Percentiles rank a stretch among this genome's conserved stretches.
Conservation (phyloP, 2,888 invertebrate species). For the Cryptus armator region DNA sequence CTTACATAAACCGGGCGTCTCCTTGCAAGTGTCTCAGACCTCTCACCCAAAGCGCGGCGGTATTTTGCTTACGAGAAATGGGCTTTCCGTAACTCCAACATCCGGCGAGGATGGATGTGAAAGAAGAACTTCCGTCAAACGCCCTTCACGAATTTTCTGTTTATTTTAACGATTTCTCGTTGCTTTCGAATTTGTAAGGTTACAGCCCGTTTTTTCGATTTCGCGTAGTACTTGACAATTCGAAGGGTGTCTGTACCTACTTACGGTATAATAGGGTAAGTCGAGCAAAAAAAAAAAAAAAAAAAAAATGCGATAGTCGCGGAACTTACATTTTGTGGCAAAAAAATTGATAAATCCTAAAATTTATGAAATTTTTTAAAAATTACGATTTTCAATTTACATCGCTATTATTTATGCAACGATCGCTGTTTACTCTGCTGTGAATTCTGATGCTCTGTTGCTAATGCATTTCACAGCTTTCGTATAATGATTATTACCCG, state of each 20-base stretch:
- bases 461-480: neutral
- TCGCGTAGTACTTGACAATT: neutral
- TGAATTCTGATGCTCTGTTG: no score
- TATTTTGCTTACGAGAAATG: conserved; percentile 30
- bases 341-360: no score
- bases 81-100: conserved; percentile 20
- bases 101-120: neutral
- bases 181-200: neutral
- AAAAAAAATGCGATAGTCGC: no score
- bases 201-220: neutral
- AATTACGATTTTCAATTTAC: no score
- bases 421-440: no score
- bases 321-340: no score
- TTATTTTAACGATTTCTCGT: neutral
- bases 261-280: no score
- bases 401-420: no score
- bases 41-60: conserved; percentile 24
- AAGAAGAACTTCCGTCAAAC: conserved; percentile 4
- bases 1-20: conserved; percentile 28
- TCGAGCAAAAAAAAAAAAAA: no score
- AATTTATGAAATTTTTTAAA: no score
- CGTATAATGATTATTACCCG: neutral
- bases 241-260: neutral
- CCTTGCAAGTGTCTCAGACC: conserved; percentile 4
- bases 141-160: neutral